Percentiles rank a stretch among this genome's conserved stretches.
phyloP scores from a whole-genome alignment of 2,113 vertebrate genomes.

The Caranx melampygus region DNA sequence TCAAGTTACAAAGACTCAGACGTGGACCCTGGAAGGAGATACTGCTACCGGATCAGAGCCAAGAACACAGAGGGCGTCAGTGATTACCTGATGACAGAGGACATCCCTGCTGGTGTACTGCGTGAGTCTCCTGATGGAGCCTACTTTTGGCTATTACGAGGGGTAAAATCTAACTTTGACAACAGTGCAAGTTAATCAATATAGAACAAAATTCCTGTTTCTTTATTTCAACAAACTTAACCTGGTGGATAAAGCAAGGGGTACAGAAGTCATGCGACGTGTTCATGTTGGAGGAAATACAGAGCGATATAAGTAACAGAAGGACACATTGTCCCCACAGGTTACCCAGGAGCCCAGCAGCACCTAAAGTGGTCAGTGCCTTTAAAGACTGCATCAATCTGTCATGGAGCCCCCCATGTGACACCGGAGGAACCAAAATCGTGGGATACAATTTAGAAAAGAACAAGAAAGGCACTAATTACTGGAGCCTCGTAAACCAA shows the following conservation, averaged over 20 bases:
- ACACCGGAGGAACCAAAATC: slow-evolving; percentile 84
- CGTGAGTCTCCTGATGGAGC: slow-evolving; percentile 75
- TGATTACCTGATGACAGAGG: slow-evolving; percentile 84
- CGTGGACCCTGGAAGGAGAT: slow-evolving; percentile 86
- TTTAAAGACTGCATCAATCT: slow-evolving; percentile 86
- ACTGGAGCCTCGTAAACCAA: slow-evolving; percentile 87
- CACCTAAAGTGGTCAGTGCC: slow-evolving; percentile 84
- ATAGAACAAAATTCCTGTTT: no score
- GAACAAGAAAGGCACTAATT: slow-evolving; percentile 87
- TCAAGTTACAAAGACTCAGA: slow-evolving; percentile 83
- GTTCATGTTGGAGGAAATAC: background rate
- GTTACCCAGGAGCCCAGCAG: slow-evolving; percentile 84
- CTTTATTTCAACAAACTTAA: no score
- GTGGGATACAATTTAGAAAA: slow-evolving; percentile 91
- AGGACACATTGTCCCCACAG: slow-evolving; percentile 67
- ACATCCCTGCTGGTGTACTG: slow-evolving; percentile 85
- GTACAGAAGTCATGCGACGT: no score
- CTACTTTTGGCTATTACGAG: slow-evolving; percentile 3
- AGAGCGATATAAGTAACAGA: background rate
- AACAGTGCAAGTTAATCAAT: no score
- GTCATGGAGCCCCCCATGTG: slow-evolving; percentile 85
- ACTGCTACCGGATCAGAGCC: slow-evolving; percentile 88
- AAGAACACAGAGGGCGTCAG: slow-evolving; percentile 86
- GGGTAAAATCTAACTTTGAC: no score
- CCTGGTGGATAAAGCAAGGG: no score